A percentile compares a stretch with the other conserved stretches of the same genome.
phyloP scores from a whole-genome alignment of 2,888 invertebrate species.

The Pollenia griseotomentosa region DNA sequence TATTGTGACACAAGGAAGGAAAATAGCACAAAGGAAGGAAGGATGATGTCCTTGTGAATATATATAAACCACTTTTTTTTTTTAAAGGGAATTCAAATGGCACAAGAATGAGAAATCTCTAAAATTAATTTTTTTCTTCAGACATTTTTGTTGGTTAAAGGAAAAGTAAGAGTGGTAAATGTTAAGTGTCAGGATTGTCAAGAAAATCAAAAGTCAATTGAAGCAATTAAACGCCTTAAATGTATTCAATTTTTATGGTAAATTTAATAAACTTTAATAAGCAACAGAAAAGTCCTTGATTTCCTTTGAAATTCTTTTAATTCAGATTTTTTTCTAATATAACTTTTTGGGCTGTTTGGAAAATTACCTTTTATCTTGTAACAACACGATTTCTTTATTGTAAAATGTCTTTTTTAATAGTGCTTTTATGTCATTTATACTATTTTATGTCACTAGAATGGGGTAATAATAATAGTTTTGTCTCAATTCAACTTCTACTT shows the following conservation, averaged over 20 bases:
- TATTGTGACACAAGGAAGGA: background rate
- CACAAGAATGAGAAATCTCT: no score
- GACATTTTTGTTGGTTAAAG: no score
- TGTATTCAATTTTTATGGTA: no score
- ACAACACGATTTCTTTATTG: slow-evolving; percentile 1
- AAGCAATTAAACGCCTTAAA: no score
- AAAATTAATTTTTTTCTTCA: no score
- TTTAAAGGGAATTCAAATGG: background rate
- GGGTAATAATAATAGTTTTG: slow-evolving; percentile 40
- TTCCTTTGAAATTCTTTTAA: no score
- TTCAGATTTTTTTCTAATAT: no score
- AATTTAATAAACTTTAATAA: no score
- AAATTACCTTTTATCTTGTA: slow-evolving; percentile 5
- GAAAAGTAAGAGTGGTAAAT: background rate
- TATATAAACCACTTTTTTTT: background rate
- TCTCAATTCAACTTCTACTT: background rate
- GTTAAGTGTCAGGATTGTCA: background rate
- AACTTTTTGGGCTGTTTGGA: no score
- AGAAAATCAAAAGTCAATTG: no score
- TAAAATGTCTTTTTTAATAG: background rate
- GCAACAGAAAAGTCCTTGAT: no score
- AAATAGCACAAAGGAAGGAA: background rate
- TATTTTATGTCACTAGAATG: background rate
- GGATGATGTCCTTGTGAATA: slow-evolving; percentile 5
- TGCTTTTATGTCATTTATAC: background rate